Conservation (phyloP, 2,113 vertebrate species). For the Oryzias melastigma region DNA sequence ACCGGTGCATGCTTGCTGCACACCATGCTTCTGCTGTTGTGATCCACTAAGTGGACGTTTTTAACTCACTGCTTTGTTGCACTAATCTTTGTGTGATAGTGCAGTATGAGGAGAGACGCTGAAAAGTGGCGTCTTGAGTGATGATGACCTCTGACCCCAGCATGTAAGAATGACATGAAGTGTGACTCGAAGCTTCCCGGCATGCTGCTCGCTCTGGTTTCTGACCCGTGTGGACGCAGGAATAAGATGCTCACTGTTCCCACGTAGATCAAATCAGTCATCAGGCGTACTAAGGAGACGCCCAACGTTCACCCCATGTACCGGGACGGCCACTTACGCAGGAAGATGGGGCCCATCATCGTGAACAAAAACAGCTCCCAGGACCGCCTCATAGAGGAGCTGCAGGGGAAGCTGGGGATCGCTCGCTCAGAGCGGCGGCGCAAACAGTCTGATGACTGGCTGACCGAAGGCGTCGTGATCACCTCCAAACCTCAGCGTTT, state of each 20-base stretch:
- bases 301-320: conserved; percentile 93
- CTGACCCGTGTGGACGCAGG: conserved; percentile 4
- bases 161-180: conserved; percentile 34
- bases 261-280: conserved; percentile 92
- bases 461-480: conserved; percentile 86
- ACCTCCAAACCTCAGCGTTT: conserved; percentile 83
- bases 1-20: conserved; percentile 12
- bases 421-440: conserved; percentile 74
- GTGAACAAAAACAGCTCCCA: conserved; percentile 90
- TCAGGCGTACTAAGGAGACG: conserved; percentile 93
- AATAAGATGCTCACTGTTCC: conserved; percentile 38
- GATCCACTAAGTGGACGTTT: neutral
- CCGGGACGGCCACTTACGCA: conserved; percentile 86
- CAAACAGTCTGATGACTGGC: conserved; percentile 84
- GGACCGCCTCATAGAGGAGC: conserved; percentile 88
- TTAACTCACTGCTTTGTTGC: conserved; percentile 16
- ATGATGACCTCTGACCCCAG: neutral
- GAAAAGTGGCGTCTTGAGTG: neutral
- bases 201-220: conserved; percentile 17
- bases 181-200: conserved; percentile 27
- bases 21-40: too few relatives aligned
- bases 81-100: neutral
- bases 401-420: conserved; percentile 91
- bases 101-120: conserved; percentile 5
- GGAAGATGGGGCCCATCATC: conserved; percentile 86